Percentiles rank a stretch among this genome's conserved stretches.
phyloP scores from a whole-genome alignment of 2,797 vertebrate genomes.

The Channa striata region DNA sequence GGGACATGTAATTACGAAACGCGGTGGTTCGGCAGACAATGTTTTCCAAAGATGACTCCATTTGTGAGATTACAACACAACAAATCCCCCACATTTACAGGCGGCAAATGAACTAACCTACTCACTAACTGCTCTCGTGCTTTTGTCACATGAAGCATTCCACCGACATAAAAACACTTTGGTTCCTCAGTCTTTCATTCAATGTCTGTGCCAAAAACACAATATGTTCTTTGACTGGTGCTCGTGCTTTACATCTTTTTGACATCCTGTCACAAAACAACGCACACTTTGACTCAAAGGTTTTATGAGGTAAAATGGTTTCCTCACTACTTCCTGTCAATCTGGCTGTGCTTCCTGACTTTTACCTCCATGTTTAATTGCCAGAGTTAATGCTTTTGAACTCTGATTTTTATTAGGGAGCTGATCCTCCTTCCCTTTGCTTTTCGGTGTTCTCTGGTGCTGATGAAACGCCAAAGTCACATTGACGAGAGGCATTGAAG shows the following conservation, averaged over 20 bases:
- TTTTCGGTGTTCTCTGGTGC: neutral
- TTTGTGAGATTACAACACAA: neutral
- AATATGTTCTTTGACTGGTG: conserved; percentile 2
- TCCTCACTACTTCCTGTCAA: conserved; percentile 14
- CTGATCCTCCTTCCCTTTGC: neutral
- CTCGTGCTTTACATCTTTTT: too few relatives aligned
- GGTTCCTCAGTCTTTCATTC: conserved; percentile 26
- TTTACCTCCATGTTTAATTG: conserved; percentile 9
- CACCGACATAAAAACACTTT: conserved; percentile 23
- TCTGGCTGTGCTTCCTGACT: conserved; percentile 1
- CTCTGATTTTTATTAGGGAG: conserved; percentile 35
- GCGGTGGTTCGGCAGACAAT: conserved; percentile 25
- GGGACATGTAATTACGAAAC: conserved; percentile 43
- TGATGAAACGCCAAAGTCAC: conserved; percentile 20
- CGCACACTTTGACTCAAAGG: neutral
- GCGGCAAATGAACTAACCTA: neutral
- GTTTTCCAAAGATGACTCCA: conserved; percentile 12
- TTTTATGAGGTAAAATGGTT: neutral
- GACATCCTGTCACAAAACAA: too few relatives aligned
- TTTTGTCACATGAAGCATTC: conserved; percentile 15
- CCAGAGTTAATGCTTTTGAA: neutral
- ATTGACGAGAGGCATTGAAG: neutral
- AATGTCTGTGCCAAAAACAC: conserved; percentile 10
- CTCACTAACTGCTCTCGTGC: conserved; percentile 2
- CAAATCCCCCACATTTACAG: neutral